phyloP scores from a whole-genome alignment of 2,113 vertebrate genomes.

The Meriones unguiculatus region DNA sequence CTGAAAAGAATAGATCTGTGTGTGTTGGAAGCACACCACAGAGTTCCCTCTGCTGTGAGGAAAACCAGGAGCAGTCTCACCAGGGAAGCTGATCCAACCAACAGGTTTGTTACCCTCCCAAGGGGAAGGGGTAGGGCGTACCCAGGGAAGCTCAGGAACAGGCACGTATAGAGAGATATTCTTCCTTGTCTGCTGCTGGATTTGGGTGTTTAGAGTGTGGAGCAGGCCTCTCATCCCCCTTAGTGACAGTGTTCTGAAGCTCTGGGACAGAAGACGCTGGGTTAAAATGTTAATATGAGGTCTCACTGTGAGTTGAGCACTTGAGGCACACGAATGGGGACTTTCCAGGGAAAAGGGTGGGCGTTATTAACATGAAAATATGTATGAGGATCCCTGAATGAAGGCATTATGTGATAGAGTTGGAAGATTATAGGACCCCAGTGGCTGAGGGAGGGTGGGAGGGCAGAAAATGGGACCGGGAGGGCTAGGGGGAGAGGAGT shows the following conservation, averaged over 20 bases:
- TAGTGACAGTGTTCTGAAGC: neutral
- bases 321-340: constrained; percentile 46
- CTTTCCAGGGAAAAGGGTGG: constrained; percentile 65
- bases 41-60: neutral
- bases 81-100: neutral
- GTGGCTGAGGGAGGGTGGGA: neutral
- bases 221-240: neutral
- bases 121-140: neutral
- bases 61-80: neutral
- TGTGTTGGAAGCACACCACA: neutral
- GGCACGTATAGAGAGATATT: neutral
- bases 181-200: neutral
- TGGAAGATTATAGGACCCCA: neutral
- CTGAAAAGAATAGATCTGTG: neutral
- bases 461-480: neutral
- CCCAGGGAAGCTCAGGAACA: neutral
- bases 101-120: neutral
- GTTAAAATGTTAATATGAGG: constrained; percentile 55
- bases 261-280: constrained; percentile 52
- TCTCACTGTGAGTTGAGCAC: constrained; percentile 45
- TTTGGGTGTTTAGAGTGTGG: constrained; percentile 13
- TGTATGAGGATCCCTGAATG: constrained; percentile 70
- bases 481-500: neutral
- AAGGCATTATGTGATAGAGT: constrained; percentile 51
- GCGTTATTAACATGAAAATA: constrained; percentile 65